These are phyloP conservation scores for Pluvianellus socialis DNA, from an alignment of 2,113 vertebrate species.

Conservation along the genomic window DNA sequence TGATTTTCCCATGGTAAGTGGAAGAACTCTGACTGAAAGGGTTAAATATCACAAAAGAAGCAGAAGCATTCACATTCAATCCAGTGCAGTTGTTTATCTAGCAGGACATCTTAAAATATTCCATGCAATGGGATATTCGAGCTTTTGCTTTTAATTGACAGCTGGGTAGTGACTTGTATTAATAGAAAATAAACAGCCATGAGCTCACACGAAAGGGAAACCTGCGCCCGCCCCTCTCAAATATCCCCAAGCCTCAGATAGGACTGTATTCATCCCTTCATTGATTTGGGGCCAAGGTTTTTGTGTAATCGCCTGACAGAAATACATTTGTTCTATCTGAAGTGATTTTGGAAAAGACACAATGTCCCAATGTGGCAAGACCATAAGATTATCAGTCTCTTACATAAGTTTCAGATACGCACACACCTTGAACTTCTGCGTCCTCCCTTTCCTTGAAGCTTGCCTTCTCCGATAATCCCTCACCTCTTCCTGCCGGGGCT, in stretches of 20 bases:
- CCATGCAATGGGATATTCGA: not conserved
- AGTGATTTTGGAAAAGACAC: not conserved
- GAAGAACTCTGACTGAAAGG: not conserved
- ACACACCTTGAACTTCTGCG: not conserved
- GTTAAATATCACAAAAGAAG: not conserved
- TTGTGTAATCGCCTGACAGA: not conserved
- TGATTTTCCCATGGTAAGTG: not conserved
- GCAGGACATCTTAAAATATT: not conserved
- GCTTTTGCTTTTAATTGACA: not conserved
- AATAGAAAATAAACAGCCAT: not conserved
- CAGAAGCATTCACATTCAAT: not conserved
- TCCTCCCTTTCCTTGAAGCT: not conserved
- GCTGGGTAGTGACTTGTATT: not conserved
- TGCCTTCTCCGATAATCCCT: not conserved
- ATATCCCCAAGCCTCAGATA: not conserved
- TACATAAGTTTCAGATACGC: slow-evolving; percentile 2
- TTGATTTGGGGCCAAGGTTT: not conserved
- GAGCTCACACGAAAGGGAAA: not conserved
- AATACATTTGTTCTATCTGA: not conserved
- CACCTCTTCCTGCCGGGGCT: not conserved
- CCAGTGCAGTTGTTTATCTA: not conserved
- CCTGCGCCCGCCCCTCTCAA: not conserved
- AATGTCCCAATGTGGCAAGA: not conserved
- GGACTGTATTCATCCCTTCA: not conserved
- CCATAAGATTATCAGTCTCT: not conserved